These are phyloP conservation scores for Matsumurasca onukii DNA, from an alignment of 1,140 invertebrate genomes.

Conservation along the genomic window DNA sequence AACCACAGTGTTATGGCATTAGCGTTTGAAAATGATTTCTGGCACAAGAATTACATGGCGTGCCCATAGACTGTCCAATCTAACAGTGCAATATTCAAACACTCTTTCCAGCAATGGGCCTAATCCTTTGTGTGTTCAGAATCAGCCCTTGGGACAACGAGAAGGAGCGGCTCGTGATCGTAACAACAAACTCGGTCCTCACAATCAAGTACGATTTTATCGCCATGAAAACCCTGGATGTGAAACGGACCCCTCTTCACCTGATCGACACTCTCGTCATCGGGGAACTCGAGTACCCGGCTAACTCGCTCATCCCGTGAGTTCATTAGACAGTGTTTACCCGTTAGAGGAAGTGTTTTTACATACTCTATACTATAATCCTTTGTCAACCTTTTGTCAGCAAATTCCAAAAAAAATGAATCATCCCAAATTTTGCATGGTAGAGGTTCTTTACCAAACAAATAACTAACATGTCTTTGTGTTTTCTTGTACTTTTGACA, in stretches of 20 bases:
- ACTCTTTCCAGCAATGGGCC: no score
- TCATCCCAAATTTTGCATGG: no score
- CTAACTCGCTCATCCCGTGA: conserved; percentile 78
- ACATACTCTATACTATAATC: no score
- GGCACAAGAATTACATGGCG: no score
- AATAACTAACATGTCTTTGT: not conserved
- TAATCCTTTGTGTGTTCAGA: conserved; percentile 58
- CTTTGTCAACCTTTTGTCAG: no score
- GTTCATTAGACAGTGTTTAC: conserved; percentile 47
- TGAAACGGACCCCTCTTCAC: conserved; percentile 62
- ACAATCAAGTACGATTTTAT: conserved; percentile 85
- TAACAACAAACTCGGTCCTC: conserved; percentile 69
- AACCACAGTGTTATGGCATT: no score
- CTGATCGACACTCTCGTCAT: conserved; percentile 68
- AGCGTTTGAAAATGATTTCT: no score
- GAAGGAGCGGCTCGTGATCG: conserved; percentile 73
- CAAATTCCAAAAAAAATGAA: no score
- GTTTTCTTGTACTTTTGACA: not conserved
- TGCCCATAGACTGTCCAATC: no score
- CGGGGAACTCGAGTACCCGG: conserved; percentile 77
- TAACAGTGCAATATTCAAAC: no score
- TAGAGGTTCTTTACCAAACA: not conserved
- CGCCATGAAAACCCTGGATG: conserved; percentile 67
- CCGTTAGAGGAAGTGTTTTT: no score
- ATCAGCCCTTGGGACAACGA: conserved; percentile 87